Conservation (phyloP, 2,797 vertebrate genomes). For the Anguilla megastoma region DNA sequence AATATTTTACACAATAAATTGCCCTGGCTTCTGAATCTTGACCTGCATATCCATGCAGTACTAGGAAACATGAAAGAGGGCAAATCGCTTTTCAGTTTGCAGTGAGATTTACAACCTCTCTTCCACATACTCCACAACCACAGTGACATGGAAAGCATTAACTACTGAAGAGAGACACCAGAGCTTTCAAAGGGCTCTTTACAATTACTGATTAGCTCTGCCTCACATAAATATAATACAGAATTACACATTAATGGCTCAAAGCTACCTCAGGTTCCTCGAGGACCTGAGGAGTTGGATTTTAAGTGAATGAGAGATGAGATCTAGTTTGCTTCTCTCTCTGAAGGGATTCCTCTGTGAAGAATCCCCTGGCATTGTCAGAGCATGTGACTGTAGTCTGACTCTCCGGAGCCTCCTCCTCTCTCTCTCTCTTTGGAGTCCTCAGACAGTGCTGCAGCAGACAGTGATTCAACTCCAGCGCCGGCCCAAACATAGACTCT, state of each 20-base stretch:
- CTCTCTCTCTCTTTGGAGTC: background rate
- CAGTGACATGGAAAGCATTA: background rate
- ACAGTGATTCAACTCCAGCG: background rate
- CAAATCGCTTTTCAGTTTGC: background rate
- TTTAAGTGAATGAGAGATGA: constrained; percentile 9
- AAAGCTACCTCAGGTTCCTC: background rate
- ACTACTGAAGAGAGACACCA: background rate
- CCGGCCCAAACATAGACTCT: background rate
- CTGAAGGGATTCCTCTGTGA: background rate
- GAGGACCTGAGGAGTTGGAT: background rate
- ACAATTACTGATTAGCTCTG: background rate
- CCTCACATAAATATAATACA: background rate
- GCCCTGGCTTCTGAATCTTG: background rate
- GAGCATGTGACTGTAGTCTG: background rate
- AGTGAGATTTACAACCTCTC: background rate
- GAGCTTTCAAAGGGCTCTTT: background rate
- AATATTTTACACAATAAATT: background rate
- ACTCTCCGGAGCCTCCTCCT: background rate
- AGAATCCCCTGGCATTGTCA: background rate
- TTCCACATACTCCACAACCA: background rate
- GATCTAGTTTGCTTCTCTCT: background rate
- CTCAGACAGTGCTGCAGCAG: background rate
- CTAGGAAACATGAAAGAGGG: background rate
- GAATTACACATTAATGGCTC: background rate
- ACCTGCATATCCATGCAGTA: background rate